Conservation (phyloP, 2,888 invertebrate species). For the Diachrysia chrysitis region DNA sequence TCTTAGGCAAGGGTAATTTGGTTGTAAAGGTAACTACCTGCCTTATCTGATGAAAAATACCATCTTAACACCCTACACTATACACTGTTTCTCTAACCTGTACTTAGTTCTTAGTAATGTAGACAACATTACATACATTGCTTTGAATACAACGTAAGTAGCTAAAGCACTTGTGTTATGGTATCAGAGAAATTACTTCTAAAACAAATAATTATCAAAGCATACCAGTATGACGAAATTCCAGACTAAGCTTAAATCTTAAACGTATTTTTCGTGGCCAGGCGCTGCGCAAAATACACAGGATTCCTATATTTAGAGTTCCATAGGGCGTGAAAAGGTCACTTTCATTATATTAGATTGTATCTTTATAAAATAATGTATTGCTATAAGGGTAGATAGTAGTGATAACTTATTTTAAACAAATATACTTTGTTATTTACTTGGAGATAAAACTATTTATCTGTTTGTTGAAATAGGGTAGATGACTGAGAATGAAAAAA, state of each 20-base stretch:
- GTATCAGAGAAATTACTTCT: no score
- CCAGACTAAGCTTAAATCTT: background rate
- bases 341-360: conserved; percentile 9
- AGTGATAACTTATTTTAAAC: background rate
- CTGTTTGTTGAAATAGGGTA: no score
- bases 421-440: no score
- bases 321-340: conserved; percentile 33
- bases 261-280: background rate
- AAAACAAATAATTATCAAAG: background rate
- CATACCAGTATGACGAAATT: background rate
- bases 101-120: background rate
- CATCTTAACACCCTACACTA: background rate
- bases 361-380: conserved; percentile 6
- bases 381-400: background rate
- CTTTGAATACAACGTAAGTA: no score
- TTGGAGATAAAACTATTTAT: no score
- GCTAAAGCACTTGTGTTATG: no score
- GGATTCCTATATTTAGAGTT: conserved; percentile 21
- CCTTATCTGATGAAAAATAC: background rate
- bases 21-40: no score
- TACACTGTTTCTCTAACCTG: background rate
- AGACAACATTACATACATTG: no score
- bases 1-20: no score
- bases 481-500: no score
- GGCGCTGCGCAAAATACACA: conserved; percentile 33